Evolutionary conservation across 1,140 invertebrate genomes (phyloP).

Genomic region (Polypedilum vanderplanki): DNA sequence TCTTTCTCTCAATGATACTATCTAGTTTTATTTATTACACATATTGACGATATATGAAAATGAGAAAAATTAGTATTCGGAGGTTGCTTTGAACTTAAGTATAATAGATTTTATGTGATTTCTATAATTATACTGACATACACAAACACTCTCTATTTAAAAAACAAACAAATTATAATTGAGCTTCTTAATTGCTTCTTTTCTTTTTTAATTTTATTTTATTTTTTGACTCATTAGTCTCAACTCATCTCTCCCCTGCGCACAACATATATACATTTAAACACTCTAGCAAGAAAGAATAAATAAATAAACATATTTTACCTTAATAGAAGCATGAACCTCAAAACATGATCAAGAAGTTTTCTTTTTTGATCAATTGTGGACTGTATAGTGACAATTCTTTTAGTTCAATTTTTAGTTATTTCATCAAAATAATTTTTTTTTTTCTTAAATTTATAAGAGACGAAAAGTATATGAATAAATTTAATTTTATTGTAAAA

Average conservation of each 20-base stretch:
- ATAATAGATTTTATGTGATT: background rate
- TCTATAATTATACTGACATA: no score
- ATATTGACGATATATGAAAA: background rate
- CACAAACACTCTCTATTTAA: background rate
- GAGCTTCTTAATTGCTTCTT: slow-evolving; percentile 7
- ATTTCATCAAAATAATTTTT: background rate
- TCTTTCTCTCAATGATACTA: background rate
- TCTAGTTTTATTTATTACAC: slow-evolving; percentile 6
- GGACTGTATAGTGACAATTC: slow-evolving; percentile 28
- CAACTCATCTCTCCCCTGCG: background rate
- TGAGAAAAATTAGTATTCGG: background rate
- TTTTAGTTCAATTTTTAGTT: slow-evolving; percentile 27
- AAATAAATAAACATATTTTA: background rate
- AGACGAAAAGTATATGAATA: no score
- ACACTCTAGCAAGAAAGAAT: background rate
- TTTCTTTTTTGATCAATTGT: background rate
- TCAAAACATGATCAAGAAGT: background rate
- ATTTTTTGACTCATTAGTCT: background rate
- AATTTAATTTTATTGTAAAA: background rate
- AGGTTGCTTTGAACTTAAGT: background rate
- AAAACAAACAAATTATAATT: background rate
- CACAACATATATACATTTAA: no score
- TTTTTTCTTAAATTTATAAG: no score
- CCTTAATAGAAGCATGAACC: background rate
- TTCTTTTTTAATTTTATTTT: background rate